These are phyloP conservation scores for Ondatra zibethicus DNA, from an alignment of 2,113 vertebrate genomes.

Conservation along the genomic window DNA sequence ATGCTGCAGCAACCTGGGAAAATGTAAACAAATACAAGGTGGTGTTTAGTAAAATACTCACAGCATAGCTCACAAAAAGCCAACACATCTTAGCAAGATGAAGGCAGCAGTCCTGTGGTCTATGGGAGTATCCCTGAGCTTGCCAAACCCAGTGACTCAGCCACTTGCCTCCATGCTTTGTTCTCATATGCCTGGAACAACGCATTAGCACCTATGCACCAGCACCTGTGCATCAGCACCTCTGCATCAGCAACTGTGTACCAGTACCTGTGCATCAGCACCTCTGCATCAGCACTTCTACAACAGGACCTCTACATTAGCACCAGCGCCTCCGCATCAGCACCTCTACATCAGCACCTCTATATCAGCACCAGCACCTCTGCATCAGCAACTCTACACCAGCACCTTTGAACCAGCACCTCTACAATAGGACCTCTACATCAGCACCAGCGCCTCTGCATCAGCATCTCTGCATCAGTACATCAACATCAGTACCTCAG, in stretches of 20 bases:
- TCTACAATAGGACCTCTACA: background rate
- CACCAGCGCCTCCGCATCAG: rapidly evolving
- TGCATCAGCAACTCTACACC: background rate
- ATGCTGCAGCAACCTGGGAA: background rate
- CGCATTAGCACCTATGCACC: background rate
- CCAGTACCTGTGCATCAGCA: background rate
- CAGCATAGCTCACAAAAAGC: background rate
- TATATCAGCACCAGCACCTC: rapidly evolving
- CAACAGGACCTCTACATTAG: background rate
- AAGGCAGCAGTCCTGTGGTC: background rate
- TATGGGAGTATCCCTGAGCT: background rate
- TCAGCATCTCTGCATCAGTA: rapidly evolving
- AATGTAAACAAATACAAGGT: background rate
- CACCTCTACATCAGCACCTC: no score
- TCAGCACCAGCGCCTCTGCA: background rate
- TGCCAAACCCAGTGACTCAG: background rate
- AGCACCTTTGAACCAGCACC: background rate
- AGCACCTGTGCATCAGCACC: background rate
- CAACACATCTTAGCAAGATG: background rate
- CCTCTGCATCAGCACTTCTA: background rate
- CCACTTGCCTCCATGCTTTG: background rate
- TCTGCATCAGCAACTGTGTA: background rate
- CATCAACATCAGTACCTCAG: rapidly evolving
- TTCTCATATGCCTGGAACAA: background rate
- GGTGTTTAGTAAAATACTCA: background rate